Conservation (phyloP, 2,113 vertebrate genomes). For the Axis porcinus region DNA sequence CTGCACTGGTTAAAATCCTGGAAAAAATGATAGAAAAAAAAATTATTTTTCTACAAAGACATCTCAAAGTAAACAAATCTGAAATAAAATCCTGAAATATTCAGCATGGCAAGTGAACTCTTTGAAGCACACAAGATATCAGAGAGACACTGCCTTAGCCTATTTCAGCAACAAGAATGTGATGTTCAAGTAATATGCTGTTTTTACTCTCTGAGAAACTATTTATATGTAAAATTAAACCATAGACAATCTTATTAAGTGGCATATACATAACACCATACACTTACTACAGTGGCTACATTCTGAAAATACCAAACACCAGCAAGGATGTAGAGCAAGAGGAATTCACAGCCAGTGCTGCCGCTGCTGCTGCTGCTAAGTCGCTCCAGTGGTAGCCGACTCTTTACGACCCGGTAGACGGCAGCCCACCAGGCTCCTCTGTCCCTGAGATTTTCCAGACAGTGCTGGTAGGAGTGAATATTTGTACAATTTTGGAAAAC, state of each 20-base stretch:
- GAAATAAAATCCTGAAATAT: conserved; percentile 1
- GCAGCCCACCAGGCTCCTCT: background rate
- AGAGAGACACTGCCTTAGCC: background rate
- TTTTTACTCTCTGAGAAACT: background rate
- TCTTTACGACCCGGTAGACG: background rate
- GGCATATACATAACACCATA: background rate
- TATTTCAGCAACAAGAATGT: background rate
- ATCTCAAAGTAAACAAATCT: background rate
- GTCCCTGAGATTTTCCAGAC: background rate
- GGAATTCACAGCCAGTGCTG: background rate
- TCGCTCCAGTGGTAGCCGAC: fast-evolving
- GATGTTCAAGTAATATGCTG: background rate
- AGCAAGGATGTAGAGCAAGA: background rate
- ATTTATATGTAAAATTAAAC: background rate
- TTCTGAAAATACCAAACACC: background rate
- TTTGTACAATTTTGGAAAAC: background rate
- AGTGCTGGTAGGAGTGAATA: background rate
- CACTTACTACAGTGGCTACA: background rate
- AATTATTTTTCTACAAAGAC: background rate
- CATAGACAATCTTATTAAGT: background rate
- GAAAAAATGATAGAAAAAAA: background rate
- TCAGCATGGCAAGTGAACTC: background rate
- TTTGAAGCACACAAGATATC: background rate
- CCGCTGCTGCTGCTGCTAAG: background rate
- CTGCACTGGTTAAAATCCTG: background rate